Conservation (phyloP, 2,888 invertebrate species). For the Steinernema scapterisci region DNA sequence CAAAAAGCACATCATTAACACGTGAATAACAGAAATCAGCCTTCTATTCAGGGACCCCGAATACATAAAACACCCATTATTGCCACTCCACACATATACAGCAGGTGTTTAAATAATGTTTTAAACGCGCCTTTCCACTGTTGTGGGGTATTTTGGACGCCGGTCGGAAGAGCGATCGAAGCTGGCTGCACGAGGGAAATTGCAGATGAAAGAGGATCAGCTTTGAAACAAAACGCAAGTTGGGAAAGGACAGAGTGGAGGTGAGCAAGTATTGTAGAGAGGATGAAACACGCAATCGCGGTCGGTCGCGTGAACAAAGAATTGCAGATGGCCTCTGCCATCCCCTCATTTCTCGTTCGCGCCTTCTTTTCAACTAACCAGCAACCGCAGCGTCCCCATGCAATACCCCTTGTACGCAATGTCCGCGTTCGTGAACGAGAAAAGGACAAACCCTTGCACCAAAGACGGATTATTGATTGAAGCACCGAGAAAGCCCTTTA, state of each 20-base stretch:
- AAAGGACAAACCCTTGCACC: constrained; percentile 17
- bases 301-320: constrained; percentile 30
- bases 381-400: constrained; percentile 25
- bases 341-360: constrained; percentile 32
- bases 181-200: background rate
- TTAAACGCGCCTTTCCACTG: no score
- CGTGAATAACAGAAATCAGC: background rate
- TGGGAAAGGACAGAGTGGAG: constrained; percentile 4
- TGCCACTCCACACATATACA: no score
- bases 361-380: constrained; percentile 28
- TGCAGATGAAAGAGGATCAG: background rate
- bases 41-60: background rate
- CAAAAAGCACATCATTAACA: constrained; percentile 17
- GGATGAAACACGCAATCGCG: constrained; percentile 32
- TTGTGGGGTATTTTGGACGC: no score
- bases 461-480: constrained; percentile 19
- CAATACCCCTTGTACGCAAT: constrained; percentile 3
- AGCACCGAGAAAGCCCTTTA: background rate
- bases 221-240: background rate
- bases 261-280: constrained; percentile 24
- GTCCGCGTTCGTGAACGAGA: background rate
- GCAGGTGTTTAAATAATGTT: no score
- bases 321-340: constrained; percentile 32
- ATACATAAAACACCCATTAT: background rate
- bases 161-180: background rate